These are phyloP conservation scores for Ctenodactylus gundi DNA, from an alignment of 2,113 vertebrate genomes.

Conservation along the genomic window DNA sequence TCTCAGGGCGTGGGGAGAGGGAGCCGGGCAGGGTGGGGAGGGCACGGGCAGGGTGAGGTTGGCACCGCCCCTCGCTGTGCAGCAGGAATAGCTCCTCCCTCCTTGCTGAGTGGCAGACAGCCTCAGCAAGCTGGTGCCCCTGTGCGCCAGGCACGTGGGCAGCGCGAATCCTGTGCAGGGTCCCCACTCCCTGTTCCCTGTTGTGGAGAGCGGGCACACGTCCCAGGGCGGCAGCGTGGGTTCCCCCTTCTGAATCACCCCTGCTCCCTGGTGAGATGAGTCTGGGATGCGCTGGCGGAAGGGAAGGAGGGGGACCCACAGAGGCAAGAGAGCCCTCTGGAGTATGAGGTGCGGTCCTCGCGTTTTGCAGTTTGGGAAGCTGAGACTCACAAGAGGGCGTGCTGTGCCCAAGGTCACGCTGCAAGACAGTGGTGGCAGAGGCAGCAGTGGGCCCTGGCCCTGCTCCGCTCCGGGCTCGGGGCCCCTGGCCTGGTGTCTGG, in stretches of 20 bases:
- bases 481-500: background rate
- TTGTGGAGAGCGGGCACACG: background rate
- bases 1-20: conserved; percentile 71
- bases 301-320: background rate
- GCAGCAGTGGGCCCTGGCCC: background rate
- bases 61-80: too few relatives aligned
- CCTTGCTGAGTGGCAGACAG: background rate
- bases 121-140: background rate
- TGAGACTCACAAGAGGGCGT: background rate
- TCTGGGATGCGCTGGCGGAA: background rate
- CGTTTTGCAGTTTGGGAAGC: background rate
- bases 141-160: background rate
- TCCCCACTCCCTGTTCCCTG: background rate
- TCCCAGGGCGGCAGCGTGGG: too few relatives aligned
- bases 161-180: background rate
- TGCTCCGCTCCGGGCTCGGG: background rate
- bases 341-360: background rate
- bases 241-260: background rate
- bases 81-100: too few relatives aligned
- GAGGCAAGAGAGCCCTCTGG: accelerated
- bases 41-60: conserved; percentile 47
- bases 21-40: background rate
- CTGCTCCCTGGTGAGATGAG: background rate
- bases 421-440: background rate
- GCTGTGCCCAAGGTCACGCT: background rate